Percentiles rank a stretch among this genome's conserved stretches.
Conservation (phyloP, 2,797 vertebrate species). For the Harpagifer antarcticus region DNA sequence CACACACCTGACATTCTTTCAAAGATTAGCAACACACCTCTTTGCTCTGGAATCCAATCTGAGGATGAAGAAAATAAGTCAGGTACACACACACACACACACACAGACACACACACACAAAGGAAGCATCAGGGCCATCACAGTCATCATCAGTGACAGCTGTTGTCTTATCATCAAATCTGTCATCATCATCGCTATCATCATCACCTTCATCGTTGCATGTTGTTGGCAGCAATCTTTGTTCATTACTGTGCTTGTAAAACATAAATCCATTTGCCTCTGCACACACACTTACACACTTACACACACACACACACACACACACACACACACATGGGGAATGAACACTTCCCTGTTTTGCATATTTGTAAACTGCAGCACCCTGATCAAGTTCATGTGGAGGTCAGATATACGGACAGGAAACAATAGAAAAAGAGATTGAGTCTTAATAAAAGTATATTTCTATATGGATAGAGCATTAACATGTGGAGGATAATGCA, state of each 20-base stretch:
- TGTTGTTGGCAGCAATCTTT: constrained; percentile 62
- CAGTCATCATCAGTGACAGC: constrained; percentile 67
- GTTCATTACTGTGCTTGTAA: constrained; percentile 49
- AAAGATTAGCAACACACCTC: constrained; percentile 85
- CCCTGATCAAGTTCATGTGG: constrained; percentile 12
- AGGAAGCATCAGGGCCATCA: constrained; percentile 66
- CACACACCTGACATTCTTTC: constrained; percentile 83
- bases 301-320: not conserved
- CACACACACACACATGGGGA: not conserved
- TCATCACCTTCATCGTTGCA: constrained; percentile 56
- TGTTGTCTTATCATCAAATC: constrained; percentile 76
- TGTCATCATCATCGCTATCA: constrained; percentile 68
- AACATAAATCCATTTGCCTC: constrained; percentile 33
- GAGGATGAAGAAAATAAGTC: constrained; percentile 68
- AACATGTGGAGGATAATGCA: not conserved
- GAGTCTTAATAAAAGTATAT: not conserved
- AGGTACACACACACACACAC: constrained; percentile 50
- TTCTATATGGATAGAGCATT: not conserved
- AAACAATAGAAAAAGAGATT: constrained; percentile 5
- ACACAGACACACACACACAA: constrained; percentile 46
- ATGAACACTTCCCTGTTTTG: constrained; percentile 19
- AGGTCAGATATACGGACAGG: constrained; percentile 12
- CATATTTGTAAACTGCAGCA: constrained; percentile 21
- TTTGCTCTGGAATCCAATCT: constrained; percentile 79
- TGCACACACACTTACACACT: too few species aligned